Conservation (phyloP, 2,113 vertebrate species). For the Dipodomys ordii region DNA sequence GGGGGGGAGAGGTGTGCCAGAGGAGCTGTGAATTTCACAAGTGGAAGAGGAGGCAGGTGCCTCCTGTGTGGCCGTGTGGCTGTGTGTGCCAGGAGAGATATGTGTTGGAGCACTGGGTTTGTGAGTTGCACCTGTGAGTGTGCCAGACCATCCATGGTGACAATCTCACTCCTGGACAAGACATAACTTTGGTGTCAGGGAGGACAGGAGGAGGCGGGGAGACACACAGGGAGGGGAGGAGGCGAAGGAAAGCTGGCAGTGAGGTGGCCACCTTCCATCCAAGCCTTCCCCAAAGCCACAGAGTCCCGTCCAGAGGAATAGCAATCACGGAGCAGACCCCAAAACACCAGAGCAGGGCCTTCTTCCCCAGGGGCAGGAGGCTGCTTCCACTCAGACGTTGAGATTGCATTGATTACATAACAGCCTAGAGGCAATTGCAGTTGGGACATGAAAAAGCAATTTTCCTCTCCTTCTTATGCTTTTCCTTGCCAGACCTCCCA, state of each 20-base stretch:
- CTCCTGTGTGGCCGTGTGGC: neutral
- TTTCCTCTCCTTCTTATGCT: conserved; percentile 48
- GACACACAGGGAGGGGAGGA: neutral
- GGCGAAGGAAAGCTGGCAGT: neutral
- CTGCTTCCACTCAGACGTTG: conserved; percentile 28
- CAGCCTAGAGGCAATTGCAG: conserved; percentile 55
- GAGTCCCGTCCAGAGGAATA: rapidly evolving
- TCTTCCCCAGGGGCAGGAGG: conserved; percentile 64
- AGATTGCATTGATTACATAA: conserved; percentile 77
- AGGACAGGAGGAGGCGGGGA: neutral
- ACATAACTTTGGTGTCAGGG: conserved; percentile 36
- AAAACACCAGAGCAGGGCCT: neutral
- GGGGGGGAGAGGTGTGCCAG: neutral
- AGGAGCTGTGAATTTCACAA: conserved; percentile 36
- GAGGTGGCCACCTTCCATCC: neutral
- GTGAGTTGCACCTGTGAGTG: neutral
- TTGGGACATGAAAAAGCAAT: conserved; percentile 12
- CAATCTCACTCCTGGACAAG: neutral
- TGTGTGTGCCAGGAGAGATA: neutral
- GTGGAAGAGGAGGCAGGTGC: neutral
- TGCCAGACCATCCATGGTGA: neutral
- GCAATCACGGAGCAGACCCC: neutral
- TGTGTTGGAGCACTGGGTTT: neutral
- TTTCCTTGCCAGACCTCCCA: neutral
- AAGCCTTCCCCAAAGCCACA: neutral